These are phyloP conservation scores for Trichonephila clavipes DNA, from an alignment of 1,140 invertebrate species.

Conservation along the genomic window DNA sequence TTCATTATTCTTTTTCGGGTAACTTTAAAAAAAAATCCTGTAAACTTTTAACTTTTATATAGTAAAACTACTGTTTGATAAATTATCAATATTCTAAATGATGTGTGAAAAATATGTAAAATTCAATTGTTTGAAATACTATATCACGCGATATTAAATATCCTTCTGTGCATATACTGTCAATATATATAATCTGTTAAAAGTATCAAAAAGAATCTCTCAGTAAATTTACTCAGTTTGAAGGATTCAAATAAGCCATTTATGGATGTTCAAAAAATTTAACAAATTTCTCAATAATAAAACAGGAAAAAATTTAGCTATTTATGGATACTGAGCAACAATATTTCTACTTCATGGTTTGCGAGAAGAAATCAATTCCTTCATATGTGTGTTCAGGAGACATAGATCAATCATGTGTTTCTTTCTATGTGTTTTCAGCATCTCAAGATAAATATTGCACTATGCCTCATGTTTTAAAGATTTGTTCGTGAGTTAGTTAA, in stretches of 20 bases:
- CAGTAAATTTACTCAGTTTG: too few relatives aligned
- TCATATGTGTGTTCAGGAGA: neutral
- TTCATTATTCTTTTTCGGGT: too few relatives aligned
- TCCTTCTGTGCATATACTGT: too few relatives aligned
- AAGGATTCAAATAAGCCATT: neutral
- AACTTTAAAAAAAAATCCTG: too few relatives aligned
- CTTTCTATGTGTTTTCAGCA: neutral
- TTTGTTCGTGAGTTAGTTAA: neutral
- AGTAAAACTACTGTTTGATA: too few relatives aligned
- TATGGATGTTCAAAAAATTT: neutral
- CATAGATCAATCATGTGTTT: neutral
- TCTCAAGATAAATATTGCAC: neutral
- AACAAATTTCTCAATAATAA: neutral
- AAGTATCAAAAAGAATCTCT: too few relatives aligned
- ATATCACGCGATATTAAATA: too few relatives aligned
- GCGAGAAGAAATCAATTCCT: neutral
- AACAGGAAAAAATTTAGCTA: neutral
- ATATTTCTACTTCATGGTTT: neutral
- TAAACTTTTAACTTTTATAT: too few relatives aligned
- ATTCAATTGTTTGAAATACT: too few relatives aligned
- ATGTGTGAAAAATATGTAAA: too few relatives aligned
- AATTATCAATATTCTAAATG: too few relatives aligned
- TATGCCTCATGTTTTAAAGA: neutral
- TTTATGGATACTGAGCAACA: neutral
- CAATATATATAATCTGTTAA: too few relatives aligned